Evolutionary conservation across 1,140 invertebrate genomes (phyloP).

Genomic region (Orchestia grillus): DNA sequence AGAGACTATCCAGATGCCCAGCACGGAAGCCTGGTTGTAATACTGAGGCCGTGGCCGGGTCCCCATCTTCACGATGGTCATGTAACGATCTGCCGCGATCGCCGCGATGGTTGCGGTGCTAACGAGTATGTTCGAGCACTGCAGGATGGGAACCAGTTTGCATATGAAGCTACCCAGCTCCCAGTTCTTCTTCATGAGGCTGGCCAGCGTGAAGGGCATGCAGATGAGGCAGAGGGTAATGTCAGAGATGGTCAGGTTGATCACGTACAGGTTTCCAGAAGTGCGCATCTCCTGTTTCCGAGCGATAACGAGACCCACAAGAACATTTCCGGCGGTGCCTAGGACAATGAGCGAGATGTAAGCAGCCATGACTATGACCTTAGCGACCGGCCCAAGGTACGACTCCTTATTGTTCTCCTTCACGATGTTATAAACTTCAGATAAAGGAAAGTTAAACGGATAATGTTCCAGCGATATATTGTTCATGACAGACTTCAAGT

Average conservation of each 20-base stretch:
- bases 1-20: conserved; percentile 75
- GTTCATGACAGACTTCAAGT: background rate
- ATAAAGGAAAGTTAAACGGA: conserved; percentile 49
- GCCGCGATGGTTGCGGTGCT: conserved; percentile 77
- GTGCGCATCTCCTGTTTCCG: conserved; percentile 73
- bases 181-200: conserved; percentile 71
- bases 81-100: conserved; percentile 76
- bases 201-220: conserved; percentile 76
- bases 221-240: conserved; percentile 75
- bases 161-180: conserved; percentile 73
- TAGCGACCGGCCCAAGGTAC: conserved; percentile 64
- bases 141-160: conserved; percentile 75
- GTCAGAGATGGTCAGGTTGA: conserved; percentile 77
- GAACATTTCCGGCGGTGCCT: conserved; percentile 71
- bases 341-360: conserved; percentile 71
- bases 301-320: conserved; percentile 72
- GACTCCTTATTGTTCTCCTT: conserved; percentile 56
- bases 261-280: conserved; percentile 77
- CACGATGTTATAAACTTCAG: conserved; percentile 57
- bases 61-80: conserved; percentile 73
- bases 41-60: conserved; percentile 63
- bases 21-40: conserved; percentile 72
- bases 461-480: background rate
- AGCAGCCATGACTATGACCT: conserved; percentile 70
- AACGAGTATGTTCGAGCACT: conserved; percentile 77